Evolutionary conservation across 2,888 invertebrate species (phyloP).

Genomic region (Clostera curtula): DNA sequence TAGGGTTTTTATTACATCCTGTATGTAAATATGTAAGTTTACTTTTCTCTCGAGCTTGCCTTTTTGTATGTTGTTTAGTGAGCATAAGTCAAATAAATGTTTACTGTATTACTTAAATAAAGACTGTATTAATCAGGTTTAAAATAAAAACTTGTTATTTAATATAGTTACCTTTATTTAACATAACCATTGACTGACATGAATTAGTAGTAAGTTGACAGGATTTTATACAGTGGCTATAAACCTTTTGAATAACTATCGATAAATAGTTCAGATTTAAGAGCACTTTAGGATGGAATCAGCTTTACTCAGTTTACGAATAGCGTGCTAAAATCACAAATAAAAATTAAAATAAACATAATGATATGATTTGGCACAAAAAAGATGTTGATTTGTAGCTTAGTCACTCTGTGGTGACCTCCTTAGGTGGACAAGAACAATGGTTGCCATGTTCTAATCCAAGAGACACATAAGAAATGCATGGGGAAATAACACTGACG

Average conservation of each 20-base stretch:
- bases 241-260: slow-evolving; percentile 44
- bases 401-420: slow-evolving; percentile 5
- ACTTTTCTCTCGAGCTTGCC: no score
- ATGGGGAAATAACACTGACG: no score
- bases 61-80: no score
- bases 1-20: no score
- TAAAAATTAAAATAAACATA: slow-evolving; percentile 41
- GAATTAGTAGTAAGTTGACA: slow-evolving; percentile 40
- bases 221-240: slow-evolving; percentile 30
- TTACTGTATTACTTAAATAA: no score
- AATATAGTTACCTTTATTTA: slow-evolving; percentile 47
- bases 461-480: no score
- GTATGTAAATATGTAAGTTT: no score
- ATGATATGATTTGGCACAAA: slow-evolving; percentile 39
- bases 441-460: no score
- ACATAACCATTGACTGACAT: slow-evolving; percentile 60
- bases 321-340: slow-evolving; percentile 41
- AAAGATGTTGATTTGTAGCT: slow-evolving; percentile 13
- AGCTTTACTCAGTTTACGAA: slow-evolving; percentile 57
- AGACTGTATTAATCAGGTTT: neutral
- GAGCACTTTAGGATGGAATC: slow-evolving; percentile 74
- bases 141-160: slow-evolving; percentile 17
- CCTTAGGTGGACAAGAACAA: no score
- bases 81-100: no score
- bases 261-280: slow-evolving; percentile 64